These are phyloP conservation scores for Okapia johnstoni DNA, from an alignment of 2,113 vertebrate species.

Conservation along the genomic window DNA sequence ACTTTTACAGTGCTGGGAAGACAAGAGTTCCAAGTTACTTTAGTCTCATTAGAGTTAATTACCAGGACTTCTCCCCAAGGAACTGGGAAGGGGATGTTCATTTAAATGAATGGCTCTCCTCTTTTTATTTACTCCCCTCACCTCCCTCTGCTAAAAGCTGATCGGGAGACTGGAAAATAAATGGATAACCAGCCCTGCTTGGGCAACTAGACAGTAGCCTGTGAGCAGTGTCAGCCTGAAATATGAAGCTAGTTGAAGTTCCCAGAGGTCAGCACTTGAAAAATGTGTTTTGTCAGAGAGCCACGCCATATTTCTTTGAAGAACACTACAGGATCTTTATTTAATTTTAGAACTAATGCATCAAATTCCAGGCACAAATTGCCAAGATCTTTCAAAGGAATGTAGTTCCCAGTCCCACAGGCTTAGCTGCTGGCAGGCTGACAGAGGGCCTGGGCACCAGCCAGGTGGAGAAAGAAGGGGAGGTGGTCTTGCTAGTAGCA, in stretches of 20 bases:
- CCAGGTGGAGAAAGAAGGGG: background rate
- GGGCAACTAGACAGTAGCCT: slow-evolving; percentile 49
- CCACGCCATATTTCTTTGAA: slow-evolving; percentile 64
- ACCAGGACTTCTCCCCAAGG: slow-evolving; percentile 74
- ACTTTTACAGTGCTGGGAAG: slow-evolving; percentile 69
- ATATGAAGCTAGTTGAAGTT: slow-evolving; percentile 33
- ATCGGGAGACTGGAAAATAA: slow-evolving; percentile 50
- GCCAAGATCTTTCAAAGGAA: slow-evolving; percentile 47
- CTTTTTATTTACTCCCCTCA: slow-evolving; percentile 76
- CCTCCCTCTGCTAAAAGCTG: slow-evolving; percentile 63
- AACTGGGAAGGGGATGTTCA: slow-evolving; percentile 44
- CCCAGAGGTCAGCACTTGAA: slow-evolving; percentile 40
- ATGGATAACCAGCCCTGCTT: slow-evolving; percentile 5
- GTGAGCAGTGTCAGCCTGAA: slow-evolving; percentile 27
- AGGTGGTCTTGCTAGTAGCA: background rate
- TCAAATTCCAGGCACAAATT: slow-evolving; percentile 62
- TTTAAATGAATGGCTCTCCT: slow-evolving; percentile 76
- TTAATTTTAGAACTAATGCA: slow-evolving; percentile 68
- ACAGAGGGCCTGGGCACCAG: background rate
- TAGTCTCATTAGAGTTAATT: slow-evolving; percentile 84
- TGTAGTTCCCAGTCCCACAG: background rate
- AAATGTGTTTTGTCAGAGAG: slow-evolving; percentile 57
- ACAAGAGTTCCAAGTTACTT: slow-evolving; percentile 78
- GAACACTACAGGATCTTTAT: slow-evolving; percentile 67
- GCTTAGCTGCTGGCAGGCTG: background rate